Conservation (phyloP, 2,888 invertebrate species). For the Drosophila infuscata region DNA sequence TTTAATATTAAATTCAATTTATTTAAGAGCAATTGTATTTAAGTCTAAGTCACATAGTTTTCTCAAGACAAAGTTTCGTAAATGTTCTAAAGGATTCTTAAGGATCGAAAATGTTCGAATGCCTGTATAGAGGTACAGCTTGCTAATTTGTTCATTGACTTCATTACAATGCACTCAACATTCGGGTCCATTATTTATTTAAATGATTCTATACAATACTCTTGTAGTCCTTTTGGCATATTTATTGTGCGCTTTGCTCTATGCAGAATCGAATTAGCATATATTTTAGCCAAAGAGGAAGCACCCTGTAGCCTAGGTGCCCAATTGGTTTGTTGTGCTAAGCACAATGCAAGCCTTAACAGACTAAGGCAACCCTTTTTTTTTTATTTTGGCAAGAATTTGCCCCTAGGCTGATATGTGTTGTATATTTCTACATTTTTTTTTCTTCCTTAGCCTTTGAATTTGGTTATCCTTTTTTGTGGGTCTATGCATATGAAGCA, state of each 20-base stretch:
- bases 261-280: constrained; percentile 68
- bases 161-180: constrained; percentile 49
- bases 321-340: constrained; percentile 65
- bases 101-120: too few species aligned
- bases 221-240: constrained; percentile 32
- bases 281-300: constrained; percentile 40
- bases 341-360: constrained; percentile 56
- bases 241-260: constrained; percentile 47
- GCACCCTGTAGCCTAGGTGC: constrained; percentile 47
- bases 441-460: constrained; percentile 17
- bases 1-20: neutral
- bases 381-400: constrained; percentile 5
- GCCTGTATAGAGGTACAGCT: neutral
- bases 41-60: neutral
- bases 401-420: constrained; percentile 46
- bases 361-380: constrained; percentile 58
- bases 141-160: constrained; percentile 48
- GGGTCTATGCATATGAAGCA: constrained; percentile 21
- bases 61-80: neutral
- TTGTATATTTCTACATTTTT: constrained; percentile 12
- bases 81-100: too few species aligned
- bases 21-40: neutral
- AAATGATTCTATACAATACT: constrained; percentile 44
- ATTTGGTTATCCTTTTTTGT: constrained; percentile 45
- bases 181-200: constrained; percentile 61